Evolutionary conservation across 2,113 vertebrate genomes (phyloP).

Genomic region (Geothlypis trichas): DNA sequence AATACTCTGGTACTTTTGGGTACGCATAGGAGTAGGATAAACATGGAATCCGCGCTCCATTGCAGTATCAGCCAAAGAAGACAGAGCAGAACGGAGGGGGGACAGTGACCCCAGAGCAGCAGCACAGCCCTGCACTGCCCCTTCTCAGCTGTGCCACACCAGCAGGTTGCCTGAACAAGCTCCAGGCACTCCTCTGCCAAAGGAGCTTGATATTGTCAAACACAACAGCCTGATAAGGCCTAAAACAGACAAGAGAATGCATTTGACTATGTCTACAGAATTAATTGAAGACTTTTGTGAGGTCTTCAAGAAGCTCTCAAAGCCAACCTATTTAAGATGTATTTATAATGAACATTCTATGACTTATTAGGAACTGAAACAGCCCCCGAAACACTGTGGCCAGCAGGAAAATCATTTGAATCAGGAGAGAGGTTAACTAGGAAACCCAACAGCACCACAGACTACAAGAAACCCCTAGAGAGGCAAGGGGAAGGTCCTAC

Average conservation of each 20-base stretch:
- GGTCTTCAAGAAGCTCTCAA: not conserved
- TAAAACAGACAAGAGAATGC: not conserved
- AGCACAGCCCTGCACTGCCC: not conserved
- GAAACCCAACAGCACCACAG: not conserved
- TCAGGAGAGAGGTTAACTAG: not conserved
- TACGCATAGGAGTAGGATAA: not conserved
- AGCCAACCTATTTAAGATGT: not conserved
- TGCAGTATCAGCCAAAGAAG: not conserved
- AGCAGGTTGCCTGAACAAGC: not conserved
- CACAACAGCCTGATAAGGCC: fast-evolving
- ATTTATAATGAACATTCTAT: not conserved
- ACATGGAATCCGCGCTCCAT: not conserved
- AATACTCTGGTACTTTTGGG: not conserved
- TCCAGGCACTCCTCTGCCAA: not conserved
- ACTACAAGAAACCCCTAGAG: not conserved
- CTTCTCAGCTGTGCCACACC: not conserved
- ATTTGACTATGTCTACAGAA: not conserved
- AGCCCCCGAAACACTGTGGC: not conserved
- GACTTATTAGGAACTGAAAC: not conserved
- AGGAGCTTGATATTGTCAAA: not conserved
- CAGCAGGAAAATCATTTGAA: not conserved
- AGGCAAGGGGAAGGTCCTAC: not conserved
- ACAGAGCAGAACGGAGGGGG: not conserved
- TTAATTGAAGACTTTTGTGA: not conserved
- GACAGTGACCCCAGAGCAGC: not conserved